These are phyloP conservation scores for Drosophila macrothrix DNA, from an alignment of 2,888 invertebrate species.

Conservation along the genomic window DNA sequence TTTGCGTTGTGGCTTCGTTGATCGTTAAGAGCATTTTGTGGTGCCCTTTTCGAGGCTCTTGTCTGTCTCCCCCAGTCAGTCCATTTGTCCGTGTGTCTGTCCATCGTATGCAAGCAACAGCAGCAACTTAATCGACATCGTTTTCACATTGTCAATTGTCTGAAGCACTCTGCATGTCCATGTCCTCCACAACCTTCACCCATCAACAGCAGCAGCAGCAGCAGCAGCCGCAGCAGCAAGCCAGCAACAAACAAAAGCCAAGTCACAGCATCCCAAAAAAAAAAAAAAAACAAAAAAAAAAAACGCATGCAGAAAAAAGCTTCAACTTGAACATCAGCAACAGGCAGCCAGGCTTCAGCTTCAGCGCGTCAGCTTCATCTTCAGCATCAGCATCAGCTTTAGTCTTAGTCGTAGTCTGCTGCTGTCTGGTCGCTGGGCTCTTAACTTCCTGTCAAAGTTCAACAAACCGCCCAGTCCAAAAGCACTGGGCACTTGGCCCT, in stretches of 20 bases:
- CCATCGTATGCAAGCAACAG: slow-evolving; percentile 68
- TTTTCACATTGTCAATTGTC: slow-evolving; percentile 78
- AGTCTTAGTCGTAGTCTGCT: slow-evolving; percentile 63
- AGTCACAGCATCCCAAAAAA: slow-evolving; percentile 53
- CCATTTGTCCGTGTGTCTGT: slow-evolving; percentile 11
- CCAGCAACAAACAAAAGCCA: slow-evolving; percentile 59
- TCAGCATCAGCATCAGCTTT: slow-evolving; percentile 30
- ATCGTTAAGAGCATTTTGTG: slow-evolving; percentile 71
- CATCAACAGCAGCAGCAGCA: slow-evolving; percentile 60
- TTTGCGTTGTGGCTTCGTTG: slow-evolving; percentile 62
- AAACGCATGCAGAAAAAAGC: slow-evolving; percentile 32
- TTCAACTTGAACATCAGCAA: slow-evolving; percentile 21
- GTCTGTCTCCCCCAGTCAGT: slow-evolving; percentile 1
- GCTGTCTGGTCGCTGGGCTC: slow-evolving; percentile 53
- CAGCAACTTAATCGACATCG: slow-evolving; percentile 78
- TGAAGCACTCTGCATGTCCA: slow-evolving; percentile 75
- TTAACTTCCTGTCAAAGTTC: slow-evolving; percentile 78
- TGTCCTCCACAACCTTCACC: slow-evolving; percentile 71
- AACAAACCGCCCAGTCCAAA: slow-evolving; percentile 76
- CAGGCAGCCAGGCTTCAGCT: slow-evolving; percentile 35
- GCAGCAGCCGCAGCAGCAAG: slow-evolving; percentile 39
- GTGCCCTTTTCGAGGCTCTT: slow-evolving; percentile 47
- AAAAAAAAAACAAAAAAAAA: slow-evolving; percentile 10
- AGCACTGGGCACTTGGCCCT: slow-evolving; percentile 49
- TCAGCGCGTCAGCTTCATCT: slow-evolving; percentile 17